phyloP scores from a whole-genome alignment of 2,888 invertebrate genomes.

The Pterobdella sp. region DNA sequence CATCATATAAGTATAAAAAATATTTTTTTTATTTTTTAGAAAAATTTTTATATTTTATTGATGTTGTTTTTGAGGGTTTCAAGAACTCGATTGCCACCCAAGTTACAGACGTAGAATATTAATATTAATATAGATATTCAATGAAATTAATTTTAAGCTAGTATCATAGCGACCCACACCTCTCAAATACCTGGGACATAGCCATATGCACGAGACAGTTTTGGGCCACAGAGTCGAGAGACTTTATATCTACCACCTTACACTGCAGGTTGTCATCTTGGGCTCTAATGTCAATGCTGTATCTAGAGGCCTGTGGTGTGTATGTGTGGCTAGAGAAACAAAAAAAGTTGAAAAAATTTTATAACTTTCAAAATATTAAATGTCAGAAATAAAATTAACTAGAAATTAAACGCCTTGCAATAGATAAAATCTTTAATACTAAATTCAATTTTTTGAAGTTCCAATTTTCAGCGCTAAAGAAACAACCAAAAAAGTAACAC shows the following conservation, averaged over 20 bases:
- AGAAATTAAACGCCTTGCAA: neutral
- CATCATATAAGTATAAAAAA: neutral
- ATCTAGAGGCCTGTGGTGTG: neutral
- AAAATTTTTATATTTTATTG: too few relatives aligned
- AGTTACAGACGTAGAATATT: too few relatives aligned
- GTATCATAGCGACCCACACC: too few relatives aligned
- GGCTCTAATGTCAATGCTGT: neutral
- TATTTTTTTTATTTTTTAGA: too few relatives aligned
- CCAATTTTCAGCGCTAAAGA: neutral
- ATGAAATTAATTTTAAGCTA: too few relatives aligned
- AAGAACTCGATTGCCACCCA: too few relatives aligned
- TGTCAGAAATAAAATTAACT: conserved; percentile 13
- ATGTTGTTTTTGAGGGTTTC: too few relatives aligned
- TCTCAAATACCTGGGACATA: neutral
- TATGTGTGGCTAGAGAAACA: neutral
- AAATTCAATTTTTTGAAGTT: neutral
- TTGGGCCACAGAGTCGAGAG: neutral
- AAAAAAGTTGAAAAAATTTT: conserved; percentile 5
- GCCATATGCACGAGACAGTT: neutral
- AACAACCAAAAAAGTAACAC: too few relatives aligned
- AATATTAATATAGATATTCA: too few relatives aligned
- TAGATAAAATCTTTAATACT: neutral
- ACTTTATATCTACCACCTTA: neutral
- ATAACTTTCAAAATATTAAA: neutral
- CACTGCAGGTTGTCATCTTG: neutral